Conservation (phyloP, 2,113 vertebrate species). For the Perca flavescens region DNA sequence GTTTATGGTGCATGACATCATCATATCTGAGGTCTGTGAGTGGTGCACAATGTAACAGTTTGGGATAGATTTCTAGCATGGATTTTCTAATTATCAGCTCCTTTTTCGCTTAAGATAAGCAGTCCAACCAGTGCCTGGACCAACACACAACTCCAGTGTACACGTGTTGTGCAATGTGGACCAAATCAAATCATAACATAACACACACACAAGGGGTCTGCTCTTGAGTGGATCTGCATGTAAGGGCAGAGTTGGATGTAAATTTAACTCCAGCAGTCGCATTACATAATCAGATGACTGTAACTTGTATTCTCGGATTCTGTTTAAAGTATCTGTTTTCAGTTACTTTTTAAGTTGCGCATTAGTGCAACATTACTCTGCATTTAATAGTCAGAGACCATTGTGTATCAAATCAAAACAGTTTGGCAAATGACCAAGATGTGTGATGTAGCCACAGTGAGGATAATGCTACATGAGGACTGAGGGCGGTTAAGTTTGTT, state of each 20-base stretch:
- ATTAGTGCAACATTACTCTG: constrained; percentile 3
- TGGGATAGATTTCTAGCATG: constrained; percentile 17
- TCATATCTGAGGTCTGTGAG: constrained; percentile 54
- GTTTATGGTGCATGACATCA: constrained; percentile 64
- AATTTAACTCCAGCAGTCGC: constrained; percentile 35
- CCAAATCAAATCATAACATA: background rate
- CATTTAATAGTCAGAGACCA: constrained; percentile 3
- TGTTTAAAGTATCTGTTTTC: too few relatives aligned
- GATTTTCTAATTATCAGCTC: constrained; percentile 26
- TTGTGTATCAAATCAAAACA: background rate
- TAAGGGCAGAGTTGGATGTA: constrained; percentile 27
- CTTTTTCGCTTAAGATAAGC: background rate
- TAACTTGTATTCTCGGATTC: constrained; percentile 33
- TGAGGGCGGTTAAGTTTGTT: constrained; percentile 38
- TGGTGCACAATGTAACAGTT: constrained; percentile 17
- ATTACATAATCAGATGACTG: constrained; percentile 54
- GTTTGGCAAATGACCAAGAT: constrained; percentile 21
- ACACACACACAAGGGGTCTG: constrained; percentile 18
- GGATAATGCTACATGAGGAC: constrained; percentile 14
- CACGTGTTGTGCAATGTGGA: background rate
- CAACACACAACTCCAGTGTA: background rate
- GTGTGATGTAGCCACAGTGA: constrained; percentile 8
- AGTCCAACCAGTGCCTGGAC: background rate
- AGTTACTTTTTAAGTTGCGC: constrained; percentile 31
- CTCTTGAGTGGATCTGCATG: constrained; percentile 24